Evolutionary conservation across 1,140 invertebrate species (phyloP), one percentile per base, ranked within the genome.

Genomic region (Maconellicoccus hirsutus): DNA sequence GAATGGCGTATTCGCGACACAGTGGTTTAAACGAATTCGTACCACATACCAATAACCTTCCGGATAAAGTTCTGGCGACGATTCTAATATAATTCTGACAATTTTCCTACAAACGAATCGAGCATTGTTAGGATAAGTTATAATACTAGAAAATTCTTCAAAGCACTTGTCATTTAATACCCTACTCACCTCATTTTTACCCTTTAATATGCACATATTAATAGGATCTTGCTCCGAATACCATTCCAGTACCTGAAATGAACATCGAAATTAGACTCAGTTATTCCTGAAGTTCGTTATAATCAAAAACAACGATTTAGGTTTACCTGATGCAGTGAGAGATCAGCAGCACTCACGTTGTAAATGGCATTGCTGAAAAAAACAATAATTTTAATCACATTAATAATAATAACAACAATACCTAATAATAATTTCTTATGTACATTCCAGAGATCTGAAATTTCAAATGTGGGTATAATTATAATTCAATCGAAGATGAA

Each of bases 71-170:
- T 78, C 86, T 84, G 59, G 85, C 87, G 75, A 94, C 86, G 22
- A 98, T 91, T 72, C 95, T 85, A 73, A 98, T 89, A 80, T 95
- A 98, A 81, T 98, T 98, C 81, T 98, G 94, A 81, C 96, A 98
- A 78, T 92, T 89, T 74, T 88, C 84, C 83, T 93, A 73, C 19
- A 76, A 76, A 74, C 71, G 27, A 70, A 69, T 52, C 3, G 29
- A 3, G 12, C 29, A 6, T 12, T 3, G 29, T 33, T 33, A 33
- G 29, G 29, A 33, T 12, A 3, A 33, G 3, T 33, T 33, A 3
- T 6, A 33, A 33, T 33, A 33, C 29, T 33, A 3, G 29, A n/a
- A n/a, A n/a, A n/a, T n/a, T n/a, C n/a, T n/a, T n/a, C n/a, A n/a
- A n/a, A n/a, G n/a, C n/a, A n/a, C n/a, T n/a, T n/a, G n/a, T n/a